A percentile compares a stretch with the other conserved stretches of the same genome.
Evolutionary conservation across 2,113 vertebrate species (phyloP).

Genomic region (Cromileptes altivelis): DNA sequence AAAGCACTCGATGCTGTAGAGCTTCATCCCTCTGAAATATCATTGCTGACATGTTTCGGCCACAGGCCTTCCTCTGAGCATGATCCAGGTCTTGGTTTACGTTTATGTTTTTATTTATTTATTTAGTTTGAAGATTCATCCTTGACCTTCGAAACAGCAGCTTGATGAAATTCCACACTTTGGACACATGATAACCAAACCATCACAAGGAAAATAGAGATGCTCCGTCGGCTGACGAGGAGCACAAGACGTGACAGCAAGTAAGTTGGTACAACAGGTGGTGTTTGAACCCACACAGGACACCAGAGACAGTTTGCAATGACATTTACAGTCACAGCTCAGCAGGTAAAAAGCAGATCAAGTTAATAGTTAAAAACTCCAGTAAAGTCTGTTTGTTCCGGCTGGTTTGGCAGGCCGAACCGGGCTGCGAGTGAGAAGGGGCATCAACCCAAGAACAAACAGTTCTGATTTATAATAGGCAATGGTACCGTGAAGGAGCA

Average conservation of each 20-base stretch:
- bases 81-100: neutral
- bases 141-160: neutral
- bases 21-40: neutral
- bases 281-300: no score
- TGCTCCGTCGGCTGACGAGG: neutral
- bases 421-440: no score
- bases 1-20: neutral
- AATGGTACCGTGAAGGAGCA: no score
- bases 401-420: no score
- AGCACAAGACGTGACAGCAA: neutral
- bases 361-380: no score
- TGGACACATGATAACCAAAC: neutral
- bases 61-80: neutral
- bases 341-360: no score
- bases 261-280: no score
- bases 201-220: neutral
- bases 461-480: no score
- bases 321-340: no score
- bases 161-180: neutral
- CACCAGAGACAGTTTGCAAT: no score
- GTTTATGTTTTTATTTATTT: neutral
- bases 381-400: no score
- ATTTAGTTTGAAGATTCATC: constrained; percentile 3
- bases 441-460: no score
- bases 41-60: neutral